Evolutionary conservation across 1,140 invertebrate species (phyloP).

Genomic region (Orchestia grillus): DNA sequence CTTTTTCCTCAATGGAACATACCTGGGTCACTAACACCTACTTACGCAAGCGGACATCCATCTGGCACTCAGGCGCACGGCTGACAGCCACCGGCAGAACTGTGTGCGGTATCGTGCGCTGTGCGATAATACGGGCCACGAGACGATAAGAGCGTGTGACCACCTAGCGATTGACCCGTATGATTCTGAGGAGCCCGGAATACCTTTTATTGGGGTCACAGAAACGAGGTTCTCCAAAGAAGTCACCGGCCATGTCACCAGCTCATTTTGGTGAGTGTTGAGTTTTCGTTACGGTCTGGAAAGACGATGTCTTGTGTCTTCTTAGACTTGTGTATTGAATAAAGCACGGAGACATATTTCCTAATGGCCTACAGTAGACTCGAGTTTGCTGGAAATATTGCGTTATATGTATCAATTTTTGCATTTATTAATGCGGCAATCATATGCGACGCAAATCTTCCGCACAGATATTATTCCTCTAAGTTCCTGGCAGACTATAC

Average conservation of each 20-base stretch:
- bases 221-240: not conserved
- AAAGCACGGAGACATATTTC: not conserved
- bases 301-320: no score
- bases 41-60: not conserved
- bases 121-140: not conserved
- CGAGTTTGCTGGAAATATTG: not conserved
- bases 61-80: no score
- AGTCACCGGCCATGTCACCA: not conserved
- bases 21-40: not conserved
- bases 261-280: not conserved
- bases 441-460: not conserved
- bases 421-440: not conserved
- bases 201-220: not conserved
- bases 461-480: not conserved
- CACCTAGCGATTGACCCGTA: not conserved
- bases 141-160: not conserved
- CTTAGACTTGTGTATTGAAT: no score
- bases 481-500: not conserved
- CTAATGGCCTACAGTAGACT: not conserved
- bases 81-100: not conserved
- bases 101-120: not conserved
- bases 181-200: not conserved
- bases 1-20: not conserved
- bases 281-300: not conserved
- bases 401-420: not conserved